Percentiles rank a stretch among this genome's conserved stretches.
These are phyloP conservation scores for Leucania comma DNA, from an alignment of 2,888 invertebrate species.

Conservation along the genomic window DNA sequence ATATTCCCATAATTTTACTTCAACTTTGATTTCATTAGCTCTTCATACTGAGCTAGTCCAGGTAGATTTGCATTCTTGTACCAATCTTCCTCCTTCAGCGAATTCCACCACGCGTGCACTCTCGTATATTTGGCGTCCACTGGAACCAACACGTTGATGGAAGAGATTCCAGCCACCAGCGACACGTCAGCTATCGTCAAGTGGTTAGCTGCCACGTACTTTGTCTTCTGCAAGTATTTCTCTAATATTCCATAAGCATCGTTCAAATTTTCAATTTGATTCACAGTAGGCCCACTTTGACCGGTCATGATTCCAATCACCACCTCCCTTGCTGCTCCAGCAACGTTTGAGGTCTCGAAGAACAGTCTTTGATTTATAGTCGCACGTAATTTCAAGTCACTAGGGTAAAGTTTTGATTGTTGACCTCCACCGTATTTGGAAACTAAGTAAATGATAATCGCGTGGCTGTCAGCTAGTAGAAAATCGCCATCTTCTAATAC, in stretches of 20 bases:
- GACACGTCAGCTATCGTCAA: constrained; percentile 75
- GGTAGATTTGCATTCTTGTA: constrained; percentile 69
- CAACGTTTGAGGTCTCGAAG: constrained; percentile 69
- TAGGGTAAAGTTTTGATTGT: constrained; percentile 69
- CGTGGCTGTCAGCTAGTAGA: constrained; percentile 72
- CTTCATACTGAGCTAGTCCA: constrained; percentile 61
- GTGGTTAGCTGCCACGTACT: constrained; percentile 68
- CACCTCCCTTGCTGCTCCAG: constrained; percentile 55
- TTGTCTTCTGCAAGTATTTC: constrained; percentile 69
- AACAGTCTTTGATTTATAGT: constrained; percentile 71
- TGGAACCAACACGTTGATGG: constrained; percentile 66
- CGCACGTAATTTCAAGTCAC: constrained; percentile 67
- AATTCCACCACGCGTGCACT: constrained; percentile 67
- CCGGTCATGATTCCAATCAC: constrained; percentile 2
- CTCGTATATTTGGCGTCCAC: constrained; percentile 67
- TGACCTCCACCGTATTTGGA: constrained; percentile 74
- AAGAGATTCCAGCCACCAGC: constrained; percentile 67
- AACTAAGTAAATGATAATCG: constrained; percentile 73
- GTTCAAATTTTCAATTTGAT: constrained; percentile 61
- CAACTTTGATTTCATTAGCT: constrained; percentile 38
- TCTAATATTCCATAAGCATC: constrained; percentile 72
- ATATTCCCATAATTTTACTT: no score
- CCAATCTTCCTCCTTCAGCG: constrained; percentile 67
- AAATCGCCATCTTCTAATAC: constrained; percentile 75
- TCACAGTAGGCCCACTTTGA: constrained; percentile 44